A percentile compares a stretch with the other conserved stretches of the same genome.
Conservation (phyloP, 2,797 vertebrate genomes). For the Neosilurus mollespiculum region DNA sequence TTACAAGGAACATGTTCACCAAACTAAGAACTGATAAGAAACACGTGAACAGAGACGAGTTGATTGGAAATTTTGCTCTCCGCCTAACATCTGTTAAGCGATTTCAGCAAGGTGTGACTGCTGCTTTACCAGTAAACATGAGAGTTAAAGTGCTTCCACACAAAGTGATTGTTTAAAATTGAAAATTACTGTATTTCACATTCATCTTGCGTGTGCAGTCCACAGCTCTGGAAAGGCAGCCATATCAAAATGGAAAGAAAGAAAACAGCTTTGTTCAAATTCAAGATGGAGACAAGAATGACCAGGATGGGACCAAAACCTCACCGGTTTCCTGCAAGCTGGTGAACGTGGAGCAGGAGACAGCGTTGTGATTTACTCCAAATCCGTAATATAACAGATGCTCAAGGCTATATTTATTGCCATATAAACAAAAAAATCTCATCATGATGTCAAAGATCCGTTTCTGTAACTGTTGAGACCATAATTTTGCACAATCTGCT, state of each 20-base stretch:
- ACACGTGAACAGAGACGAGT: no score
- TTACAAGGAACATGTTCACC: no score
- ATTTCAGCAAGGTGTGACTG: no score
- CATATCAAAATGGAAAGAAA: constrained; percentile 67
- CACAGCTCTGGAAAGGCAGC: constrained; percentile 51
- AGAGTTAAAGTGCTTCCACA: neutral
- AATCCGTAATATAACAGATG: neutral
- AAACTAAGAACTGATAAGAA: no score
- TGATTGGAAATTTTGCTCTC: no score
- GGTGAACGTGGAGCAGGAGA: constrained; percentile 67
- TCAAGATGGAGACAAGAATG: constrained; percentile 63
- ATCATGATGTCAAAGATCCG: constrained; percentile 10
- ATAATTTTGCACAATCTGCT: neutral
- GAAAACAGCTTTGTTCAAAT: constrained; percentile 57
- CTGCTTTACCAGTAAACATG: neutral
- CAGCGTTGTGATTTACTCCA: constrained; percentile 65
- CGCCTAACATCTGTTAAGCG: no score
- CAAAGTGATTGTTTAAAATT: neutral
- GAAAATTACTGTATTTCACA: neutral
- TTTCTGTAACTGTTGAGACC: neutral
- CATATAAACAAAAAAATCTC: neutral
- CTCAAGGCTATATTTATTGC: constrained; percentile 21
- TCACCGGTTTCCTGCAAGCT: constrained; percentile 49
- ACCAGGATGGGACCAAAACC: constrained; percentile 48
- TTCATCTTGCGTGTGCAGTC: constrained; percentile 52